Evolutionary conservation across 2,797 vertebrate genomes (phyloP).

Genomic region (Allobates femoralis): DNA sequence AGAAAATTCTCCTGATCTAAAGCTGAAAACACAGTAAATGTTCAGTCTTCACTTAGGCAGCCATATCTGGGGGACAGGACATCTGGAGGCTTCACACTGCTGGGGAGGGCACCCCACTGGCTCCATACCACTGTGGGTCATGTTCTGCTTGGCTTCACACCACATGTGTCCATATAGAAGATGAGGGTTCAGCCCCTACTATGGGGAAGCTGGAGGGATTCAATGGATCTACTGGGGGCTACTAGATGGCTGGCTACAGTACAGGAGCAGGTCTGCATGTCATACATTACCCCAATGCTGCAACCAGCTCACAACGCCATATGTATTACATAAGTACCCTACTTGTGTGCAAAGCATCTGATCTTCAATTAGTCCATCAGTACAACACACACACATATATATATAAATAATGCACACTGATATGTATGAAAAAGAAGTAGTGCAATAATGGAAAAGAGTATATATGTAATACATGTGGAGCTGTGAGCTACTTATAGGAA

Average conservation of each 20-base stretch:
- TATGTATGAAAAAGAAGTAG: too few relatives aligned
- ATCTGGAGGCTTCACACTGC: not conserved
- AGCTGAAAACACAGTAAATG: conserved; percentile 69
- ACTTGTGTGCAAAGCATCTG: not conserved
- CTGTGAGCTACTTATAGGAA: not conserved
- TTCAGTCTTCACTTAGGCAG: not conserved
- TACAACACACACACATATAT: too few relatives aligned
- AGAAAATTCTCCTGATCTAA: conserved; percentile 63
- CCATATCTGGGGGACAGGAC: conserved; percentile 4
- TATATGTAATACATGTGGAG: not conserved
- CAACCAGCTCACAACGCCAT: too few relatives aligned
- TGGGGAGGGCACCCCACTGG: conserved; percentile 11
- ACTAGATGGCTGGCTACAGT: not conserved
- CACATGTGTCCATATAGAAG: conserved; percentile 24
- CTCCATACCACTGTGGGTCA: conserved; percentile 9
- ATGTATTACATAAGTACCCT: not conserved
- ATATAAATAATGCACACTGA: too few relatives aligned
- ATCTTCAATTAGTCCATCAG: too few relatives aligned
- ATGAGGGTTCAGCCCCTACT: not conserved
- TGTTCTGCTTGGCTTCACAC: conserved; percentile 31
- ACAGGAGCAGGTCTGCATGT: not conserved
- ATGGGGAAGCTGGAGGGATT: not conserved
- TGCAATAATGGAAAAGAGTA: too few relatives aligned
- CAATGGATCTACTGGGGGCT: not conserved
- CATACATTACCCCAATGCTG: not conserved